Percentiles rank a stretch among this genome's conserved stretches.
phyloP scores from a whole-genome alignment of 2,797 vertebrate genomes.

The Ataeniobius toweri region DNA sequence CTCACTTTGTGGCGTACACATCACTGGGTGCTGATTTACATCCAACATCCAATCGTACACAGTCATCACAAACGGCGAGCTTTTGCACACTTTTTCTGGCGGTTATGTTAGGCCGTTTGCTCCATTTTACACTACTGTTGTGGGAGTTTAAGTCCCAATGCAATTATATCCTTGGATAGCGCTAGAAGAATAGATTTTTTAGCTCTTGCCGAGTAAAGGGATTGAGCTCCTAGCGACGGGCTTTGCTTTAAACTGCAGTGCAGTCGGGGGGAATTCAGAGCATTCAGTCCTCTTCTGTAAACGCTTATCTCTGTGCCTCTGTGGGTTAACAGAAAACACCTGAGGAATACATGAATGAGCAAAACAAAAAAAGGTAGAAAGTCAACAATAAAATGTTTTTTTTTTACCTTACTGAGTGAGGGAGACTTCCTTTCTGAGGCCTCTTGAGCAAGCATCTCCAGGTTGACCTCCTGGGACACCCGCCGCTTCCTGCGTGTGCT shows the following conservation, averaged over 20 bases:
- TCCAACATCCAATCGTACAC: conserved; percentile 45
- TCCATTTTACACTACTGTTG: conserved; percentile 56
- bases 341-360: conserved; percentile 27
- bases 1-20: conserved; percentile 32
- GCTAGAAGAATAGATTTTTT: conserved; percentile 36
- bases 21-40: conserved; percentile 45
- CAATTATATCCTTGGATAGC: conserved; percentile 60
- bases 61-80: conserved; percentile 63
- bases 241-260: conserved; percentile 22
- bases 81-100: conserved; percentile 58
- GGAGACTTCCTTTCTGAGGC: conserved; percentile 94
- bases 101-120: conserved; percentile 46
- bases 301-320: conserved; percentile 1
- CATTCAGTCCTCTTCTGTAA: conserved; percentile 30
- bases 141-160: conserved; percentile 58
- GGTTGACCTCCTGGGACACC: conserved; percentile 93
- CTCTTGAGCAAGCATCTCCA: conserved; percentile 95
- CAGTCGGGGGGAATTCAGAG: conserved; percentile 6
- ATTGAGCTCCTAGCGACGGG: conserved; percentile 14
- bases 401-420: conserved; percentile 73
- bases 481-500: conserved; percentile 89
- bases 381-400: neutral
- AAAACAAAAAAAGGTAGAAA: neutral
- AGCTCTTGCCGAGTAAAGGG: conserved; percentile 21
- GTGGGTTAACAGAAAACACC: conserved; percentile 28